Base-by-base conservation (phyloP, 2,113 vertebrate species). In the Chionomys nivalis region DNA sequence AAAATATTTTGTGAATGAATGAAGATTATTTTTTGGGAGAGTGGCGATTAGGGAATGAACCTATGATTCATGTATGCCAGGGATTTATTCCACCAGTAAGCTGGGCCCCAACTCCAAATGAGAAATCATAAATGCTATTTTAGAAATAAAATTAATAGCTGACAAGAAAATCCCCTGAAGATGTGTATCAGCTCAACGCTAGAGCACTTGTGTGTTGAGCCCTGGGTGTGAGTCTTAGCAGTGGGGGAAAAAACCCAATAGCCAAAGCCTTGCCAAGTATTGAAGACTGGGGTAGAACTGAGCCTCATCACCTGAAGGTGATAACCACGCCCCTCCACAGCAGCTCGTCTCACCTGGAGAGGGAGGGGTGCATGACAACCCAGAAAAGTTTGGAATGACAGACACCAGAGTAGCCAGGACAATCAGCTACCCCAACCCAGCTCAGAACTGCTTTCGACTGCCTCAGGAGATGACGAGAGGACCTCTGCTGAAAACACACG, bases 141-240 rank as follows among this genome's bases (percentile, higher is more conserved):
- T 55, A 93, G 86, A 92, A 93, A 66, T 17, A 47, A 91, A 78
- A 87, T 47, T 65, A 94, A 79, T 61, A 55, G 23, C 55, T 36
- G 39, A 52, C 16, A 82, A 91, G 63, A 91, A 76, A 68, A 52
- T 68, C 39, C 23, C 26, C 66, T 44, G 61, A 13, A 39, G 14
- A 16, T 42, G 24, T 16, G 39, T 28, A 65, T 19, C 24, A 3
- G 24, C 23, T 85, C 58, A 42, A 14, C 19, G 26, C 39, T 28
- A 44, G 61, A 63, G 7, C 61, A 85, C 14, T 65, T 44, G 6
- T 65, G 58, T 65, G 16, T 5, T 52, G 39, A 85, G 14, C 14
- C 26, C 26, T 85, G 55, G 58, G 81, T 42, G 28, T 85, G 81
- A 85, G 65, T 39, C 81, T 65, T 42, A 31, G 28, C n/a, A 61